Percentiles rank a stretch among this genome's conserved stretches.
phyloP scores from a whole-genome alignment of 35 echinoderm and acorn worm genomes.

The Anneissia japonica region DNA sequence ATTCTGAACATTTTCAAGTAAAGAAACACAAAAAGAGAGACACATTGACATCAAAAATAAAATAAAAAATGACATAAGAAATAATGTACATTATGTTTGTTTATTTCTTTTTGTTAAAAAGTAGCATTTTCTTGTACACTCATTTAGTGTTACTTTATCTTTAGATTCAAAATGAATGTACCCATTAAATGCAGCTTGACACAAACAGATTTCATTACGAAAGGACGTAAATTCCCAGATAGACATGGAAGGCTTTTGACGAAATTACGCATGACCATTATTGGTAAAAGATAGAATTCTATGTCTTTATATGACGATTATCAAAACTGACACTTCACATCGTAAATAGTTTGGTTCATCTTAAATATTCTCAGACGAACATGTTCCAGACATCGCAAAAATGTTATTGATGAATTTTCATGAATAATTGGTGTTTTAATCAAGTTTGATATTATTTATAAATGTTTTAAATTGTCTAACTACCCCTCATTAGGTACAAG shows the following conservation, averaged over 20 bases:
- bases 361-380: background rate
- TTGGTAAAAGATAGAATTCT: background rate
- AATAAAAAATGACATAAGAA: background rate
- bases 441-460: background rate
- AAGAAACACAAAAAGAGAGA: no score
- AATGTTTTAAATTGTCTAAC: background rate
- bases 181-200: background rate
- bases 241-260: background rate
- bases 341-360: background rate
- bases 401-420: background rate
- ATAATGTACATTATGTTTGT: background rate
- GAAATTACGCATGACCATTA: background rate
- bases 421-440: background rate
- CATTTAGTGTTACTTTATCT: background rate
- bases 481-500: background rate
- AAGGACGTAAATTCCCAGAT: background rate
- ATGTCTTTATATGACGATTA: background rate
- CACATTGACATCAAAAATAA: no score
- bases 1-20: no score
- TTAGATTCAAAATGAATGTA: background rate
- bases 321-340: background rate
- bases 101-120: background rate
- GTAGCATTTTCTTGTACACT: background rate
- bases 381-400: background rate
- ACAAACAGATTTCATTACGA: background rate